Conservation (phyloP, 2,113 vertebrate species). For the Istiophorus platypterus region DNA sequence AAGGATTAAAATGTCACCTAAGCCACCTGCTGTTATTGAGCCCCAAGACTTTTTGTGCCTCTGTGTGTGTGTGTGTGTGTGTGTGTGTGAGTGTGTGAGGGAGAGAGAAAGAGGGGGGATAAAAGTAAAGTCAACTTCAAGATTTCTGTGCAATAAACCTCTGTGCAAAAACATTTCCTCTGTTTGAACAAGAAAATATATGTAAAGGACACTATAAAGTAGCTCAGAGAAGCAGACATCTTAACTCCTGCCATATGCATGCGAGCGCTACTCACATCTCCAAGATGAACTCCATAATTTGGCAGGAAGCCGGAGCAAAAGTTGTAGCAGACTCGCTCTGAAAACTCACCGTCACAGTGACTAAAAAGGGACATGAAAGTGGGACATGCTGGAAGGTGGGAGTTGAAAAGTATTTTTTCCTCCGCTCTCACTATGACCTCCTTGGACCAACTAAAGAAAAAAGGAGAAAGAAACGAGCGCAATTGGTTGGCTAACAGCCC, state of each 20-base stretch:
- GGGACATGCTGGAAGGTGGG: slow-evolving; percentile 73
- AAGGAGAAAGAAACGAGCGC: slow-evolving; percentile 66
- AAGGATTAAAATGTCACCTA: slow-evolving; percentile 88
- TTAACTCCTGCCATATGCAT: slow-evolving; percentile 46
- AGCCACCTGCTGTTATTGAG: slow-evolving; percentile 87
- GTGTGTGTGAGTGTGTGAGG: background rate
- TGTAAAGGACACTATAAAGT: slow-evolving; percentile 34
- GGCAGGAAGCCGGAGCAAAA: slow-evolving; percentile 63
- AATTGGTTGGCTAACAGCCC: slow-evolving; percentile 79
- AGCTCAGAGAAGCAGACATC: slow-evolving; percentile 44
- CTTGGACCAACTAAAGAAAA: slow-evolving; percentile 68
- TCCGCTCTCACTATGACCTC: slow-evolving; percentile 69
- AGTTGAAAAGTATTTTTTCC: slow-evolving; percentile 60
- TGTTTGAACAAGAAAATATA: slow-evolving; percentile 41
- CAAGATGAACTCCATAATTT: slow-evolving; percentile 58
- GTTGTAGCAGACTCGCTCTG: slow-evolving; percentile 61
- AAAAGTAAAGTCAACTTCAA: slow-evolving; percentile 64
- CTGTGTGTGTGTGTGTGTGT: slow-evolving; percentile 44
- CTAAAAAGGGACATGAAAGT: slow-evolving; percentile 79
- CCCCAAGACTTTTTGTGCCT: slow-evolving; percentile 76
- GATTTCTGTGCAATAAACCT: slow-evolving; percentile 35
- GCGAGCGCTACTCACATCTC: slow-evolving; percentile 25
- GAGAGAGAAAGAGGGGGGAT: slow-evolving; percentile 25
- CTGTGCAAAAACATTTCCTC: slow-evolving; percentile 23
- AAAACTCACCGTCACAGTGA: slow-evolving; percentile 72